Evolutionary conservation across 2,888 invertebrate species (phyloP), one percentile per base, ranked within the genome.

Genomic region (Psylliodes chrysocephalus): DNA sequence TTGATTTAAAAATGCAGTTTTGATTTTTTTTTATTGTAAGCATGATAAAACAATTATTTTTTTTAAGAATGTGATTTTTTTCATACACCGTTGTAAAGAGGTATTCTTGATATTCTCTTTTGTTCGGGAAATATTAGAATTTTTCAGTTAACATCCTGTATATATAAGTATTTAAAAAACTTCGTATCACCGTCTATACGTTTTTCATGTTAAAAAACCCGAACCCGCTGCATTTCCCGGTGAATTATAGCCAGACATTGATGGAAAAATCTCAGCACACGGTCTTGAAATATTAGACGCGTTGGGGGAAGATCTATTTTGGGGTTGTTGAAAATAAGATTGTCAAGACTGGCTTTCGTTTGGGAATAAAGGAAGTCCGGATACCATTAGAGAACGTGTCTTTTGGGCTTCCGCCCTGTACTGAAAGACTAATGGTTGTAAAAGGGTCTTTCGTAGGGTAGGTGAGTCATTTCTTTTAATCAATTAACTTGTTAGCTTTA

Each of bases 231-330:
- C 14, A 15, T 51, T 51, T 51, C 12, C 51, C 51, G 33, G 51
- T 35, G 8, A 22, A 8, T 10, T 14, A 40, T 15, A 33, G 8
- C 8, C 1, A 38, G 22, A 22, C 38, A n/a, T n/a, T 12, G 55
- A 55, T 55, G 28, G 42, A 55, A 44, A 44, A 38, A 44, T 30
- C 28, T 42, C 44, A 42, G 42, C 12, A 8, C n/a, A 22, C 30
- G 4, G 19, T 14, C 15, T 33, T 56, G 59, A 53, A 57, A 59
- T 57, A 63, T 57, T 52, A 52, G 46, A 47, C 25, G 28, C 18
- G 35, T 63, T 56, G 57, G 60, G 63, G 63, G 46, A 28, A 8
- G 56, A 63, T 53, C 63, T 63, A 63, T 63, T 59, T 59, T 22
- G 40, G 55, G 47, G 46, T 60, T 53, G 57, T 53, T 63, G 40